Base-by-base conservation (phyloP, 2,888 invertebrate genomes). In the Brachylomia viminalis region DNA sequence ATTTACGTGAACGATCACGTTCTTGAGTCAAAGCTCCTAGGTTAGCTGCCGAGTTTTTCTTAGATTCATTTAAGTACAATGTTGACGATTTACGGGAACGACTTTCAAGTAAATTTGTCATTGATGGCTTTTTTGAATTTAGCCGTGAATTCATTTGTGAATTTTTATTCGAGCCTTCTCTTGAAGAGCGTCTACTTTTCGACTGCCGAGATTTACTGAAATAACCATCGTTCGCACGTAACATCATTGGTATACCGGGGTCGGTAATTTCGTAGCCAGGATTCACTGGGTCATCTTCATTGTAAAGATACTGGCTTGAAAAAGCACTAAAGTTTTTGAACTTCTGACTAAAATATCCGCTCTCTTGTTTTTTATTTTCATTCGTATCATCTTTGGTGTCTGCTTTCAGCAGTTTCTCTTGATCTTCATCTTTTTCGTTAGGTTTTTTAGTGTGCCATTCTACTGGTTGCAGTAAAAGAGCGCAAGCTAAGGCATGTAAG, bases 391-490 rank as follows among this genome's bases (percentile, higher is more conserved):
- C 87, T 81, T 89, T 89, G 7, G 71, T 80, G 8, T 91, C 88
- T 52, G 79, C 49, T 74, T 91, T 90, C 2, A 94, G 75, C 33
- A 94, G 82, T 72, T 92, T 94, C 75, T 94, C 91, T 83, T 92
- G 92, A 49, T 93, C 92, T 74, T 87, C 83, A 69, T 88, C 87
- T 77, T 93, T 91, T n/a, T 83, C 54, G 8, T 81, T 83, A 79
- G 92, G 91, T 86, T 94, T 95, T 90, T 97, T 97, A 7, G 97
- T 95, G 90, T 98, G 98, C 98, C 97, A 98, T 91, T 97, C 97
- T 0, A 98, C 98, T 6, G 98, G 98, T 89, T 98, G 98, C 62
- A 98, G 94, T 71, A 98, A 92, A 76, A 98, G 94, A 5, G 98
- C 97, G 85, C 97, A 97, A 45, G 97, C 97, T 69, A 98, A 93